A percentile compares a stretch with the other conserved stretches of the same genome.
These are phyloP conservation scores for Papilio glaucus DNA, from an alignment of 1,140 invertebrate genomes.

Conservation along the genomic window DNA sequence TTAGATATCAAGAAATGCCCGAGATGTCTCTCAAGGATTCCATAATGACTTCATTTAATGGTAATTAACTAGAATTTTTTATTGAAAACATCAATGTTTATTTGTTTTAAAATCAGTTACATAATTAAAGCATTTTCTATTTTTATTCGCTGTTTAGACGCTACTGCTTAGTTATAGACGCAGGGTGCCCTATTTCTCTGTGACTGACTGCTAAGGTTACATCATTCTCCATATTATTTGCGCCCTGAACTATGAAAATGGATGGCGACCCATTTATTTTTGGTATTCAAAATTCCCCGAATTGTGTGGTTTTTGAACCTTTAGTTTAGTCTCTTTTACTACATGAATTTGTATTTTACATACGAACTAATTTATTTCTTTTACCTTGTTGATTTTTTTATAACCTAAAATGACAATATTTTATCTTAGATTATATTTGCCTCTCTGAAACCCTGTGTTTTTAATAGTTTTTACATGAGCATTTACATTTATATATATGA, in stretches of 20 bases:
- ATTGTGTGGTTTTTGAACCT: constrained; percentile 20
- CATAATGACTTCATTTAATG: constrained; percentile 70
- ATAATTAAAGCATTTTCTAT: constrained; percentile 71
- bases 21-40: constrained; percentile 69
- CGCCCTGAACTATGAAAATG: constrained; percentile 43
- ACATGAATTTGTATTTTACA: not conserved
- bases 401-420: constrained; percentile 12
- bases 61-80: constrained; percentile 50
- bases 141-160: constrained; percentile 63
- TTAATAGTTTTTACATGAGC: too few relatives aligned
- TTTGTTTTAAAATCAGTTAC: constrained; percentile 59
- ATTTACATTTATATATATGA: too few relatives aligned
- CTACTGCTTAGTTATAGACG: constrained; percentile 76
- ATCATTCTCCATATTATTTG: constrained; percentile 43
- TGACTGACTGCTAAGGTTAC: constrained; percentile 47
- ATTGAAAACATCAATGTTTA: constrained; percentile 37
- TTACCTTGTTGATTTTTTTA: not conserved
- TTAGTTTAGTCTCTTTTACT: not conserved
- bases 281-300: constrained; percentile 48
- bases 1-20: constrained; percentile 53
- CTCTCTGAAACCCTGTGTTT: not conserved
- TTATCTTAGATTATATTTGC: not conserved
- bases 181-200: constrained; percentile 55
- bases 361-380: not conserved
- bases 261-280: constrained; percentile 51